These are phyloP conservation scores for Tympanoctomys barrerae DNA, from an alignment of 2,797 vertebrate species.

Conservation along the genomic window DNA sequence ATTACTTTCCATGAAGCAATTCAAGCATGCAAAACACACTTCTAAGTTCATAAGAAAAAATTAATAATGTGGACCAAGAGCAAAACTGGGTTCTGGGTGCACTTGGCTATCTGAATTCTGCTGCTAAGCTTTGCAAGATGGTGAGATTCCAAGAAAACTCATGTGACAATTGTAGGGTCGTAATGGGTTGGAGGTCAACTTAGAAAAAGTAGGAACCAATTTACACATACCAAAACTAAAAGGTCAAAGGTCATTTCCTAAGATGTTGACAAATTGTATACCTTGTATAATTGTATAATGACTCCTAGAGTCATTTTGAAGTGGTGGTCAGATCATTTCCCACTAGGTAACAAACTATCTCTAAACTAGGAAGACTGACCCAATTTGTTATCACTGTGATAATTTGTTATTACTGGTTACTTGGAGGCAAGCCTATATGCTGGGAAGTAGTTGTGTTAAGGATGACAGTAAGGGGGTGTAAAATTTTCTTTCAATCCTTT, in stretches of 20 bases:
- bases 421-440: accelerated
- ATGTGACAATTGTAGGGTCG: not conserved
- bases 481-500: not conserved
- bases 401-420: accelerated
- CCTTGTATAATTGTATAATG: no score
- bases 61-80: not conserved
- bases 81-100: not conserved
- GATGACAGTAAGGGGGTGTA: not conserved
- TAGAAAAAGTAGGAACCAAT: not conserved
- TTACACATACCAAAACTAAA: not conserved
- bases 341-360: not conserved
- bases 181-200: no score
- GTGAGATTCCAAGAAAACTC: not conserved
- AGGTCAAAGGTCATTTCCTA: not conserved
- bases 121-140: not conserved
- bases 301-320: no score
- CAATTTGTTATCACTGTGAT: not conserved
- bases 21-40: not conserved
- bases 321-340: not conserved
- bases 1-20: not conserved
- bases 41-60: not conserved
- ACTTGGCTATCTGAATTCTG: not conserved
- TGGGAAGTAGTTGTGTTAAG: no score
- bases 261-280: not conserved
- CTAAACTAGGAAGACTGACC: not conserved